Conservation (phyloP, 2,888 invertebrate species). For the Ormyrus nitidulus region DNA sequence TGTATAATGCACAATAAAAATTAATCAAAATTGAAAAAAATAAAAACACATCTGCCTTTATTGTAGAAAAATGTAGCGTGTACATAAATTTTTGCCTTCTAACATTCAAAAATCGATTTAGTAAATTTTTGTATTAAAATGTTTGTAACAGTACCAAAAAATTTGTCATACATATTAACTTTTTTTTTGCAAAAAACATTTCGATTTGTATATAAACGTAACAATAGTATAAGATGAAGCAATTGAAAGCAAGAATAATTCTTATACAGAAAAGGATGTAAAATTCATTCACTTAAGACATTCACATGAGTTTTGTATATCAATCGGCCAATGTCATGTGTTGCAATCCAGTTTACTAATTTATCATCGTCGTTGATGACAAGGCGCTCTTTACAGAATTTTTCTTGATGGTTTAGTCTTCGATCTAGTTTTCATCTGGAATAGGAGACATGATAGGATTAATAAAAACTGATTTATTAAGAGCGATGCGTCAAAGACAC, state of each 20-base stretch:
- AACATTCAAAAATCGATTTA: slow-evolving; percentile 40
- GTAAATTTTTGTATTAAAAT: slow-evolving; percentile 69
- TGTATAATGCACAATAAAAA: slow-evolving; percentile 37
- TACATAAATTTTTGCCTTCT: slow-evolving; percentile 52
- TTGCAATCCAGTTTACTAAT: slow-evolving; percentile 47
- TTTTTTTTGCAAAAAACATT: slow-evolving; percentile 63
- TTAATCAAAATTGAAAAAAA: slow-evolving; percentile 51
- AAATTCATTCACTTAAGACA: neutral
- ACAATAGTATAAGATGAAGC: slow-evolving; percentile 70
- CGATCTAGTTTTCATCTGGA: slow-evolving; percentile 70
- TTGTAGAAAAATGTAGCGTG: slow-evolving; percentile 53
- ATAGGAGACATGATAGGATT: slow-evolving; percentile 71
- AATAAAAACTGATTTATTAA: slow-evolving; percentile 56
- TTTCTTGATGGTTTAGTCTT: slow-evolving; percentile 56
- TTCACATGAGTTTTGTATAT: slow-evolving; percentile 41
- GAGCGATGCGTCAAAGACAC: slow-evolving; percentile 44
- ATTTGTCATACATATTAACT: slow-evolving; percentile 60
- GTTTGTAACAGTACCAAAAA: slow-evolving; percentile 69
- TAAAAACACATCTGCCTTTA: slow-evolving; percentile 55
- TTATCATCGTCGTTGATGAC: slow-evolving; percentile 36
- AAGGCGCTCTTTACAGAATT: slow-evolving; percentile 52
- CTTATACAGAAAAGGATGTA: slow-evolving; percentile 33
- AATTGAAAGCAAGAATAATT: slow-evolving; percentile 62
- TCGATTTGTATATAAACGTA: slow-evolving; percentile 68
- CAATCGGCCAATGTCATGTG: slow-evolving; percentile 41